phyloP scores from a whole-genome alignment of 2,888 invertebrate species.

The Lithophane semibrunnea region DNA sequence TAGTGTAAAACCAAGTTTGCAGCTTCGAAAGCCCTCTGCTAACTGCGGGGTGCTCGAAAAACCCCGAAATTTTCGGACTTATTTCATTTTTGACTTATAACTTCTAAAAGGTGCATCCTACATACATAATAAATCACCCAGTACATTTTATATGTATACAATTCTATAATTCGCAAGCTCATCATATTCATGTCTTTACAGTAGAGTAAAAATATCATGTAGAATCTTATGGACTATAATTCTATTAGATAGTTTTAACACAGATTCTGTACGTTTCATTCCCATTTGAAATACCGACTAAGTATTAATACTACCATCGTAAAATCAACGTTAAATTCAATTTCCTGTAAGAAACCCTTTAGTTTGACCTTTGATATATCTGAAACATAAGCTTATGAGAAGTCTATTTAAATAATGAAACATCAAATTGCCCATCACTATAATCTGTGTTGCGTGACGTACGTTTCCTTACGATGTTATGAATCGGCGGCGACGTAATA shows the following conservation, averaged over 20 bases:
- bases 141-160: too few relatives aligned
- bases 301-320: neutral
- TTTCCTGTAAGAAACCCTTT: neutral
- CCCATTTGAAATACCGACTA: neutral
- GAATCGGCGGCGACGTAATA: conserved; percentile 82
- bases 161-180: too few relatives aligned
- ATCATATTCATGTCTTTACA: neutral
- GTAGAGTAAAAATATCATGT: neutral
- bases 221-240: neutral
- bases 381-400: neutral
- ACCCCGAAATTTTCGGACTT: too few relatives aligned
- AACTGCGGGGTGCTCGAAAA: too few relatives aligned
- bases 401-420: conserved; percentile 35
- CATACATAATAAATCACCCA: too few relatives aligned
- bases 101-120: too few relatives aligned
- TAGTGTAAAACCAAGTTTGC: too few relatives aligned
- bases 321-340: neutral
- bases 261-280: neutral
- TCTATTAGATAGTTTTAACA: neutral
- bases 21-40: too few relatives aligned
- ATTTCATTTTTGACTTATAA: too few relatives aligned
- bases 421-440: conserved; percentile 70
- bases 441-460: conserved; percentile 79
- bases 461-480: conserved; percentile 76
- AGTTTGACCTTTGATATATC: neutral